These are phyloP conservation scores for Calonectris borealis DNA, from an alignment of 2,113 vertebrate species.

Conservation along the genomic window DNA sequence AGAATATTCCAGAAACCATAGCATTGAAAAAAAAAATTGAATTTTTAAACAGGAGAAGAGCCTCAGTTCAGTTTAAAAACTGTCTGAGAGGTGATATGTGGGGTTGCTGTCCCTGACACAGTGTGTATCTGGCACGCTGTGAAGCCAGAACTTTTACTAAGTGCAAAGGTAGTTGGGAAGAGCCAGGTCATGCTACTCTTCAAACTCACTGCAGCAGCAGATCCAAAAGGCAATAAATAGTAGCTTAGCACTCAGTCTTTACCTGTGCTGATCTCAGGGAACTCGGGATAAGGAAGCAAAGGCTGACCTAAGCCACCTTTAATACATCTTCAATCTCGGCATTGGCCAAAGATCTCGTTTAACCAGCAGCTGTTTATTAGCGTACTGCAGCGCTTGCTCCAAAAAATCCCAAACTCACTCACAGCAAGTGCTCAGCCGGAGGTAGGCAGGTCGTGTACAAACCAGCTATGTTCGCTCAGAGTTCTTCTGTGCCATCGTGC, in stretches of 20 bases:
- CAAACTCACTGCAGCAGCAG: neutral
- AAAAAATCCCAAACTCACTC: neutral
- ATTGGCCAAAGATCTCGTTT: neutral
- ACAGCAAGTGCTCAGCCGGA: neutral
- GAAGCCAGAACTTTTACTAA: neutral
- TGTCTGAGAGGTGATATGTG: neutral
- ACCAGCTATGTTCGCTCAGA: neutral
- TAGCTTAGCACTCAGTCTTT: neutral
- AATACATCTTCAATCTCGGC: neutral
- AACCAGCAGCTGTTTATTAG: neutral
- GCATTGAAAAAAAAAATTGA: neutral
- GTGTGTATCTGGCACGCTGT: neutral
- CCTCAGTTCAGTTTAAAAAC: neutral
- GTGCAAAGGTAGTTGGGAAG: neutral
- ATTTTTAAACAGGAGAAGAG: neutral
- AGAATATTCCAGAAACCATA: neutral
- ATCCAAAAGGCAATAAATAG: neutral
- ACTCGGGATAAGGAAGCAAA: neutral
- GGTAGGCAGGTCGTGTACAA: neutral
- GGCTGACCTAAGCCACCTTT: neutral
- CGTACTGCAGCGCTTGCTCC: neutral
- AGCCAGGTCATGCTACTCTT: neutral
- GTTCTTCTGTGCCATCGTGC: neutral
- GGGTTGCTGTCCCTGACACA: neutral
- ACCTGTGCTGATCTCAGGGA: neutral